Percentiles rank a stretch among this genome's conserved stretches.
These are phyloP conservation scores for Lepidocyrtinus sp. DNA, from an alignment of 2,888 invertebrate species.

Conservation along the genomic window DNA sequence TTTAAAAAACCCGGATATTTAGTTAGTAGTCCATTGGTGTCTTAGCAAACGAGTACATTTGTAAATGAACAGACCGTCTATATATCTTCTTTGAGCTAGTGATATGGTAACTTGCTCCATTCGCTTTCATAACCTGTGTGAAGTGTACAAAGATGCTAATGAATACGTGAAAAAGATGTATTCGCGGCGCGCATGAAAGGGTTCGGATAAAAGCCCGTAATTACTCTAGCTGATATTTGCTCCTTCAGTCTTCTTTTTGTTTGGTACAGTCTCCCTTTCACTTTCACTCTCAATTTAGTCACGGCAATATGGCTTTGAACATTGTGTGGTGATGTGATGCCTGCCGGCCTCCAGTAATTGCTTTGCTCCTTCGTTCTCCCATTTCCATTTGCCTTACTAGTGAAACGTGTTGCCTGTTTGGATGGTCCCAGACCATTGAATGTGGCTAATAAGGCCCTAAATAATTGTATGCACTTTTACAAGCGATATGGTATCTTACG, in stretches of 20 bases:
- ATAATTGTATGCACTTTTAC: not conserved
- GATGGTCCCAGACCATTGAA: not conserved
- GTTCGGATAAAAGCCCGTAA: not conserved
- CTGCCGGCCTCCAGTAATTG: not conserved
- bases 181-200: not conserved
- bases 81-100: no score
- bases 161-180: not conserved
- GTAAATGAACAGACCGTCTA: no score
- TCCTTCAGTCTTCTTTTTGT: not conserved
- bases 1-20: no score
- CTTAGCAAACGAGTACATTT: no score
- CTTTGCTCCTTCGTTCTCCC: not conserved
- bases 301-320: not conserved
- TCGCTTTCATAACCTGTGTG: no score
- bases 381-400: not conserved
- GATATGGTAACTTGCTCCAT: no score
- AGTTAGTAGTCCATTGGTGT: no score
- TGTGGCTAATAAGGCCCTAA: not conserved
- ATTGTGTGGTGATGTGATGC: not conserved
- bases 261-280: not conserved
- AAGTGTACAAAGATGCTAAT: not conserved
- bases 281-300: not conserved
- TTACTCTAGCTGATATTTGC: not conserved
- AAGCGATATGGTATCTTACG: not conserved
- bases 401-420: no score